phyloP scores from a whole-genome alignment of 2,797 vertebrate species.

The Gambusia yucatana region DNA sequence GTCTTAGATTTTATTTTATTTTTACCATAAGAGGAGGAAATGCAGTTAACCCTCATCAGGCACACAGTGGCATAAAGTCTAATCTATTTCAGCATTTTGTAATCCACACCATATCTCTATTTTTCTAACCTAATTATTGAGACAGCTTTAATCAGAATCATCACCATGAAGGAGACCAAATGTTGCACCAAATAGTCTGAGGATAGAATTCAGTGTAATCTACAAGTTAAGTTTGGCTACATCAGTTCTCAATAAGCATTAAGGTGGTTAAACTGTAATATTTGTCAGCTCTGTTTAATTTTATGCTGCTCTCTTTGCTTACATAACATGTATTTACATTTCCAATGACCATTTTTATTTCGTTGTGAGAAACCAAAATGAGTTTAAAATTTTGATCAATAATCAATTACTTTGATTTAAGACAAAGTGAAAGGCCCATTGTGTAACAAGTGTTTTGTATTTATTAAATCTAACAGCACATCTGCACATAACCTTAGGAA shows the following conservation, averaged over 20 bases:
- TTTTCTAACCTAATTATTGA: background rate
- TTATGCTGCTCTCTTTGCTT: background rate
- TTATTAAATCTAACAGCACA: background rate
- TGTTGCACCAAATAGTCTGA: background rate
- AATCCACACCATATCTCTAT: background rate
- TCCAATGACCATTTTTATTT: background rate
- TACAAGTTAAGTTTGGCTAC: background rate
- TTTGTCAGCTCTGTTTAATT: background rate
- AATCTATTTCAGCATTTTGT: background rate
- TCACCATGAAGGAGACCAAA: background rate
- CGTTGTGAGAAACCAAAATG: background rate
- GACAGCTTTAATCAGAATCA: background rate
- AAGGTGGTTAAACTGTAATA: background rate
- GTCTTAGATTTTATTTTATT: background rate
- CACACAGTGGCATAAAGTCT: background rate
- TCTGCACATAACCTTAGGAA: background rate
- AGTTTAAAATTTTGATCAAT: background rate
- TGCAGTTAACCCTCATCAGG: background rate
- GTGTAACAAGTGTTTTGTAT: background rate
- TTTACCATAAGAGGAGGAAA: background rate
- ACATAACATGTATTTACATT: background rate
- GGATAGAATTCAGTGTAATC: background rate
- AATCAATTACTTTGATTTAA: background rate
- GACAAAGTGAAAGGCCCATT: background rate
- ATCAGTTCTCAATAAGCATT: background rate